Conservation (phyloP, 2,797 vertebrate genomes). For the Hydrocynus forskahlii region DNA sequence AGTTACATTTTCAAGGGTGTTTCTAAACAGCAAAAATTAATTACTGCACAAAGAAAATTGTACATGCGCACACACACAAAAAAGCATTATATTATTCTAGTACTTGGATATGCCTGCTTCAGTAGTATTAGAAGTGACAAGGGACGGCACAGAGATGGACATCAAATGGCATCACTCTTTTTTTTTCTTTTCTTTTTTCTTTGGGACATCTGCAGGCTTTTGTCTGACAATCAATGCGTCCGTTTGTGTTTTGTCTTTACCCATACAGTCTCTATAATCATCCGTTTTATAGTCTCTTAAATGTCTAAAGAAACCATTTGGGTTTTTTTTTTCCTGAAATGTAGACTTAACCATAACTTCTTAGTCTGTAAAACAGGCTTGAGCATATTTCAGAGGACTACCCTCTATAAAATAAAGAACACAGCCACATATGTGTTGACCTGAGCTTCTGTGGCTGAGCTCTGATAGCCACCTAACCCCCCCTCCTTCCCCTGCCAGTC, state of each 20-base stretch:
- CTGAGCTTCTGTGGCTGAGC: slow-evolving; percentile 63
- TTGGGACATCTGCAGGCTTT: slow-evolving; percentile 38
- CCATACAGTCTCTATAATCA: neutral
- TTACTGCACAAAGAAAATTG: slow-evolving; percentile 66
- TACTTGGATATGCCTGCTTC: slow-evolving; percentile 78
- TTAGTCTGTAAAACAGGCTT: neutral
- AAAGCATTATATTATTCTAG: slow-evolving; percentile 70
- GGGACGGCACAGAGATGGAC: slow-evolving; percentile 46
- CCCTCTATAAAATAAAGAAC: slow-evolving; percentile 1
- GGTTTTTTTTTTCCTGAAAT: neutral
- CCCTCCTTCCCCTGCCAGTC: slow-evolving; percentile 24
- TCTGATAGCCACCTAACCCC: slow-evolving; percentile 20
- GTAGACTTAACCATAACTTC: neutral
- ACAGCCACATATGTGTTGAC: slow-evolving; percentile 59
- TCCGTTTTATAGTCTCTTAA: neutral
- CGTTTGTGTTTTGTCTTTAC: slow-evolving; percentile 13
- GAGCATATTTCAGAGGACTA: neutral
- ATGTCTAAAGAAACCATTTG: neutral
- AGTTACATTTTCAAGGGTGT: slow-evolving; percentile 64
- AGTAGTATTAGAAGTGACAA: slow-evolving; percentile 79
- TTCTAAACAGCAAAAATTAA: slow-evolving; percentile 65
- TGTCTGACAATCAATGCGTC: slow-evolving; percentile 21
- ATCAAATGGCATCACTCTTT: slow-evolving; percentile 31
- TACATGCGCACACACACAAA: slow-evolving; percentile 70
- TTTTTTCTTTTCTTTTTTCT: neutral